Conservation (phyloP, 2,113 vertebrate genomes). For the Tragelaphus imberbis region DNA sequence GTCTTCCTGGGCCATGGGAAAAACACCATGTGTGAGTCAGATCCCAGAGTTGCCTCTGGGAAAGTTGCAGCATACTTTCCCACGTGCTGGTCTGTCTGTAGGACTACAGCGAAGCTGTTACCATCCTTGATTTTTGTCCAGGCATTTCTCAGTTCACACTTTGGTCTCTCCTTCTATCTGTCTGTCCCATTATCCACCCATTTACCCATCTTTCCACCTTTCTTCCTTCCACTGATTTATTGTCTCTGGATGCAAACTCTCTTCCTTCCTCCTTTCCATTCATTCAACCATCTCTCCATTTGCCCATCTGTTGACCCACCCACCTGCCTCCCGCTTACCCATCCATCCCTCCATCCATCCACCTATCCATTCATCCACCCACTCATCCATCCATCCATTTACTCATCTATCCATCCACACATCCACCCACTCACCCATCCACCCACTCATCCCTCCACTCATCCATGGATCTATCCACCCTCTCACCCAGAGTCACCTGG, state of each 20-base stretch:
- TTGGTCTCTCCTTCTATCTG: neutral
- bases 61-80: neutral
- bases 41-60: neutral
- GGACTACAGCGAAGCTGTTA: neutral
- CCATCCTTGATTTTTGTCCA: neutral
- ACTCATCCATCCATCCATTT: neutral
- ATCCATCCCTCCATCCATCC: neutral
- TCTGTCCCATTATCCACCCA: neutral
- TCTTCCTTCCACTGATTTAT: neutral
- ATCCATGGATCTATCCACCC: fast-evolving
- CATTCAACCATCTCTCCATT: neutral
- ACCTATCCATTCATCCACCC: fast-evolving
- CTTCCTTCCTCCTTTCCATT: neutral
- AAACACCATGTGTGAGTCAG: fast-evolving
- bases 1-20: fast-evolving
- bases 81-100: fast-evolving
- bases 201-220: neutral
- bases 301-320: neutral
- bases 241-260: neutral
- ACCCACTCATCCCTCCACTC: fast-evolving
- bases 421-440: fast-evolving
- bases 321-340: neutral
- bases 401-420: neutral
- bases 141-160: neutral
- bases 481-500: no score